A percentile compares a stretch with the other conserved stretches of the same genome.
phyloP scores from a whole-genome alignment of 1,140 invertebrate species.

The Drosophila neocordata region DNA sequence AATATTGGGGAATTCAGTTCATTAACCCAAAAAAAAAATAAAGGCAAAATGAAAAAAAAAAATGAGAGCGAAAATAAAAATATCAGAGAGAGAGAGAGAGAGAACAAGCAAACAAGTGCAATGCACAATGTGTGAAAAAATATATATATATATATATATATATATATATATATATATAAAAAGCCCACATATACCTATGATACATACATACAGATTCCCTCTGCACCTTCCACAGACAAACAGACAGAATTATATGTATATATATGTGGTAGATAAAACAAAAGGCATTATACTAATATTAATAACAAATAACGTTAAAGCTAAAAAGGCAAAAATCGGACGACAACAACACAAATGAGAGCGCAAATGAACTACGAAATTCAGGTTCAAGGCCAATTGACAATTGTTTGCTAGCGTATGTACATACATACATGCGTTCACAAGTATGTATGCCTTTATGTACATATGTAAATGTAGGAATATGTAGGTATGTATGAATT shows the following conservation, averaged over 20 bases:
- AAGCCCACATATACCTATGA: not conserved
- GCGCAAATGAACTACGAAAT: constrained; percentile 65
- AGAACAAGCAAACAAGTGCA: constrained; percentile 14
- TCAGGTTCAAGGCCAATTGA: constrained; percentile 74
- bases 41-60: constrained; percentile 18
- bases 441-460: constrained; percentile 1
- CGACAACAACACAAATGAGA: constrained; percentile 45
- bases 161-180: not conserved
- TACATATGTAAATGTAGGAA: constrained; percentile 2
- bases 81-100: constrained; percentile 3
- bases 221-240: not conserved
- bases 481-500: not conserved
- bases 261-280: constrained; percentile 38
- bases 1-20: constrained; percentile 42
- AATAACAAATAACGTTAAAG: constrained; percentile 38
- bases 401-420: constrained; percentile 56
- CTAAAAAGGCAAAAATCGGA: constrained; percentile 35
- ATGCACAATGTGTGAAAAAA: constrained; percentile 28
- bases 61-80: constrained; percentile 32
- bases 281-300: constrained; percentile 60
- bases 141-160: not conserved
- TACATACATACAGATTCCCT: not conserved
- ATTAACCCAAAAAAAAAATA: constrained; percentile 45
- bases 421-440: constrained; percentile 17
- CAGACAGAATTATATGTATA: not conserved